A percentile compares a stretch with the other conserved stretches of the same genome.
Conservation (phyloP, 2,113 vertebrate genomes). For the Brachypodius melanocephalos region DNA sequence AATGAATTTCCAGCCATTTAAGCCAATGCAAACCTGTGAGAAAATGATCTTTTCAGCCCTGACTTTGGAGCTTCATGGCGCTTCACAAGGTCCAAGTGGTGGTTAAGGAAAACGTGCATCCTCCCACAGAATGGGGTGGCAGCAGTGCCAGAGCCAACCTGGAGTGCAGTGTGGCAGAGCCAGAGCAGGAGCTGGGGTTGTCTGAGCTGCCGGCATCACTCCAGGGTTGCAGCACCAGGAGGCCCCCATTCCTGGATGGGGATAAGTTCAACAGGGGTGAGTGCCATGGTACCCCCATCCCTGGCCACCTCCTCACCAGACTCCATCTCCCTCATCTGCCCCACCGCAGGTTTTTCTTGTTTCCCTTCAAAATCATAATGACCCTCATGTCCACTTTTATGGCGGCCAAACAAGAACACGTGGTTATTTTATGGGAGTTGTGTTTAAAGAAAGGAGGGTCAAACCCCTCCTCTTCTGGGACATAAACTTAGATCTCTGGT, state of each 20-base stretch:
- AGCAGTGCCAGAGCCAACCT: not conserved
- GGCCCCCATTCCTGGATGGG: not conserved
- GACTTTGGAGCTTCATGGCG: not conserved
- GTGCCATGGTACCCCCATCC: accelerated
- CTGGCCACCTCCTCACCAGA: not conserved
- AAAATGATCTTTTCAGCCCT: not conserved
- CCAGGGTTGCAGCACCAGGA: not conserved
- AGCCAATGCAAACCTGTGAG: conserved; percentile 38
- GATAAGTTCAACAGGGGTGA: not conserved
- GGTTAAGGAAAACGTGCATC: not conserved
- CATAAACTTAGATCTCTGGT: not conserved
- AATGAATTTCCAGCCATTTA: conserved; percentile 42
- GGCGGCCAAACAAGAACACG: not conserved
- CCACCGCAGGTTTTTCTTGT: not conserved
- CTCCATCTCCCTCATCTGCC: not conserved
- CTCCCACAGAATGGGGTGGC: accelerated
- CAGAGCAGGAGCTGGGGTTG: accelerated
- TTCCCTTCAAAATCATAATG: not conserved
- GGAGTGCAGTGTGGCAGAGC: not conserved
- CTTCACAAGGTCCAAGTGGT: not conserved
- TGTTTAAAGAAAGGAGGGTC: not conserved
- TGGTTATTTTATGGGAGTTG: not conserved
- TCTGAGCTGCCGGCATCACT: not conserved
- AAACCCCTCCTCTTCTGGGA: not conserved
- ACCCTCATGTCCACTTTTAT: not conserved